Evolutionary conservation across 2,888 invertebrate species (phyloP), one percentile per base, ranked within the genome.

Genomic region (Epicampocera succincta): DNA sequence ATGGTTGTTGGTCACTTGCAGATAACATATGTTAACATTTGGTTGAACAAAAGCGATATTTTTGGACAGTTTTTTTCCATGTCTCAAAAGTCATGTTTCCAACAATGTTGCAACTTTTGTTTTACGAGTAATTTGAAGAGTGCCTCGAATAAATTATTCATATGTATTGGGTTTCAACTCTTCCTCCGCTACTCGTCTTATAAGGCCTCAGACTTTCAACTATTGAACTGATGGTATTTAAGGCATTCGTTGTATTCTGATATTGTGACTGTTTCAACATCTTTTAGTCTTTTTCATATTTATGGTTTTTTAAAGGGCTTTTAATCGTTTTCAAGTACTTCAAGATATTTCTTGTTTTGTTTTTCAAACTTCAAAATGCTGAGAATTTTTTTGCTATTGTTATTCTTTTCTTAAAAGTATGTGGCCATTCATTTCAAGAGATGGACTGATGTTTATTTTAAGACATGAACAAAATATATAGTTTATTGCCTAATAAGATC

Each of bases 1-100:
- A 40, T 65, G 5, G 12, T 13, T 21, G 0, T 12, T 1, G 46
- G 29, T 48, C 44, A 74, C 21, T 46, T 33, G n/a, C 25, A 15
- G 25, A 48, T 65, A 72, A 65, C 74, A 75, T 48, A 33, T 75
- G 74, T 75, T 25, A 66, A 66, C 74, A 75, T 75, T 58, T 58
- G 56, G 66, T 75, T 58, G 19, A 66, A 66, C 48, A 66, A 58
- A 66, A 29, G 1, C n/a, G 6, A 46, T 56, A 25, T 48, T 4
- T 40, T 46, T 9, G 29, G 12, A 33, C 8, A 42, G 8, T 29
- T 58, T 56, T 19, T 9, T 58, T 15, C 21, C 29, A 12, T 52
- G 25, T 29, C 13, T 48, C 17, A 48, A 40, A 40, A n/a, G 42
- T 44, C n/a, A n/a, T 44, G n/a, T 60, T 25, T 60, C 1, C 9